Evolutionary conservation across 1,140 invertebrate species (phyloP), one percentile per base, ranked within the genome.

Genomic region (Trachymyrmex cornetzi): DNA sequence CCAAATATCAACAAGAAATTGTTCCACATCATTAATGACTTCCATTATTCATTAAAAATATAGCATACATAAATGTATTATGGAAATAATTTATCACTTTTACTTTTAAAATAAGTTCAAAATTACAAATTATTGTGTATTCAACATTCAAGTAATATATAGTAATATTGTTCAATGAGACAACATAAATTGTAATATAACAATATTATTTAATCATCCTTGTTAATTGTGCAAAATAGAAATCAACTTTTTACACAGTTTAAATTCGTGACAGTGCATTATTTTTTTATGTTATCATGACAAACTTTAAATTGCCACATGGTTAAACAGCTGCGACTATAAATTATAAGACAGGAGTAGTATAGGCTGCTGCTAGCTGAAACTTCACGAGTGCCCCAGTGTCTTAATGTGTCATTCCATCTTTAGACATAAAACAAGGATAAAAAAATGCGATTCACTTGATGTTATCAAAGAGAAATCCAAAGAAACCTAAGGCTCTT

Each of bases 1-100:
- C 80, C 80, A 84, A 24, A 14, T 34, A 0, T 84, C 55, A 11
- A 14, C 30, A 19, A 84, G 69, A 63, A 84, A 84, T 75, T 74
- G 69, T 6, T 84, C 69, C n/a, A 84, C 0, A 14, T 24, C 7
- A 55, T 38, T 67, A 34, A 55, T 14, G 9, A 2, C 44, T 61
- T 61, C 80, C 80, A 84, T 84, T 61, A 34, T 84, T 24, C 57
- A 44, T 57, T 81, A 66, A 44, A 6, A 16, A 14, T 11, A 44
- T 38, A 24, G 9, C 63, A 4, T n/a, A 57, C 63, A 55, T n/a
- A 44, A 71, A 44, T 7, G 22, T 44, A 44, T 57, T 63, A 5
- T 27, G 38, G 50, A 64, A 34, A 22, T 57, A 30, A 80, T 38
- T 57, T n/a, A 27, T 57, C n/a, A 44, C 16, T 44, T 14, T 71